Evolutionary conservation across 2,888 invertebrate genomes (phyloP), one percentile per base, ranked within the genome.

Genomic region (Perizoma flavofasciatum): DNA sequence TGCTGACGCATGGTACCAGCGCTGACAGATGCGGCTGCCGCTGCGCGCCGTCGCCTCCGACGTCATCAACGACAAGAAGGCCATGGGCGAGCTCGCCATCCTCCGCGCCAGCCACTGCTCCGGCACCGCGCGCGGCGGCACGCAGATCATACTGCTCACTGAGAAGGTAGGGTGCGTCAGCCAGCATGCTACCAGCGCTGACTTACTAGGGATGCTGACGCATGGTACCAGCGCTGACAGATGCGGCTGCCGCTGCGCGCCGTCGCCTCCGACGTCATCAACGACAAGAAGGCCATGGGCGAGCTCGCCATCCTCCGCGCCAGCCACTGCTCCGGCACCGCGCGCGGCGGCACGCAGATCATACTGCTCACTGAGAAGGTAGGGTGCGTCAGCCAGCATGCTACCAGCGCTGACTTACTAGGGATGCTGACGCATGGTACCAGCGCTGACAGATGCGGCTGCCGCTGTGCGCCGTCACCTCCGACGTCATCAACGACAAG

Each of bases 331-430:
- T 95, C 97, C 49, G 97, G 97, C 45, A 94, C 96, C 41, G 97
- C 96, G 0, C 93, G 95, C 59, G 98, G 98, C 10, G 97, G 97
- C 39, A 95, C 96, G 71, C 97, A 98, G 79, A 95, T 99, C 72
- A 97, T 99, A 68, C 91, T 99, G 67, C 93, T 99, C n/a, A 98
- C 98, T 85, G 98, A 99, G 88, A 98, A 98, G 94, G 96, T 96
- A 41, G 9, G n/a, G n/a, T n/a, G n/a, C n/a, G n/a, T n/a, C n/a
- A n/a, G n/a, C n/a, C n/a, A n/a, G n/a, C n/a, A n/a, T n/a, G n/a
- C n/a, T n/a, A 35, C 35, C 5, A 35, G 35, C 35, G 5, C 35
- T 6, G 6, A 35, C 35, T 35, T 35, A 35, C 35, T 5, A n/a
- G n/a, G n/a, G n/a, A n/a, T n/a, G n/a, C n/a, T n/a, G n/a, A n/a